These are phyloP conservation scores for Halichoeres trimaculatus DNA, from an alignment of 2,113 vertebrate species.

Conservation along the genomic window DNA sequence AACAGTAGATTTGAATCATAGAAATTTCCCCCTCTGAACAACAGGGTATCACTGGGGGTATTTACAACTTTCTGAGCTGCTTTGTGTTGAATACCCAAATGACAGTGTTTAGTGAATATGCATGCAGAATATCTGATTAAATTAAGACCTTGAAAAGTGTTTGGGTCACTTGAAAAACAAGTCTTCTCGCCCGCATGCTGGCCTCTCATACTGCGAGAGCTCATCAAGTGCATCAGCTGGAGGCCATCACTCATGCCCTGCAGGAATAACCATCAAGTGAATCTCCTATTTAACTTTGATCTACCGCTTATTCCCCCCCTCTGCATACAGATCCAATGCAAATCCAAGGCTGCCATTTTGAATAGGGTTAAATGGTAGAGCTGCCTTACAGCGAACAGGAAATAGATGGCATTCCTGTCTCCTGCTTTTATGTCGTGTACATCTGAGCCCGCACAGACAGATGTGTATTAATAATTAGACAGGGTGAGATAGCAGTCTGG, in stretches of 20 bases:
- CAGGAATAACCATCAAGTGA: conserved; percentile 44
- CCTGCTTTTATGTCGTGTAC: conserved; percentile 52
- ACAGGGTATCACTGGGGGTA: neutral
- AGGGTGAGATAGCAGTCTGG: conserved; percentile 40
- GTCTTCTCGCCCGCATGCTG: neutral
- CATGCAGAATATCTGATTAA: neutral
- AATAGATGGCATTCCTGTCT: conserved; percentile 37
- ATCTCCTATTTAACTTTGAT: conserved; percentile 60
- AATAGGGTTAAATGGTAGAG: conserved; percentile 39
- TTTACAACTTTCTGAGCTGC: neutral
- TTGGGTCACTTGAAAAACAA: conserved; percentile 15
- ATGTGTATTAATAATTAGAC: conserved; percentile 60
- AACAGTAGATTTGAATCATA: too few species aligned
- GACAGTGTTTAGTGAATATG: too few species aligned
- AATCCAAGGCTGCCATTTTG: conserved; percentile 38
- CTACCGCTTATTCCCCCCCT: conserved; percentile 14
- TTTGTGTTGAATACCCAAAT: neutral
- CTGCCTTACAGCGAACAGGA: conserved; percentile 30
- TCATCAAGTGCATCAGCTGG: conserved; percentile 48
- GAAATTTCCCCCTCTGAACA: too few species aligned
- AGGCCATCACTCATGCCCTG: conserved; percentile 43
- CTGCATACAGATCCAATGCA: conserved; percentile 44
- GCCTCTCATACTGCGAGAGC: conserved; percentile 25
- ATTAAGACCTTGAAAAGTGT: conserved; percentile 7
- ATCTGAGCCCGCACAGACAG: conserved; percentile 42